These are phyloP conservation scores for Stictocephala bisonia DNA, from an alignment of 2,888 invertebrate species.

Conservation along the genomic window DNA sequence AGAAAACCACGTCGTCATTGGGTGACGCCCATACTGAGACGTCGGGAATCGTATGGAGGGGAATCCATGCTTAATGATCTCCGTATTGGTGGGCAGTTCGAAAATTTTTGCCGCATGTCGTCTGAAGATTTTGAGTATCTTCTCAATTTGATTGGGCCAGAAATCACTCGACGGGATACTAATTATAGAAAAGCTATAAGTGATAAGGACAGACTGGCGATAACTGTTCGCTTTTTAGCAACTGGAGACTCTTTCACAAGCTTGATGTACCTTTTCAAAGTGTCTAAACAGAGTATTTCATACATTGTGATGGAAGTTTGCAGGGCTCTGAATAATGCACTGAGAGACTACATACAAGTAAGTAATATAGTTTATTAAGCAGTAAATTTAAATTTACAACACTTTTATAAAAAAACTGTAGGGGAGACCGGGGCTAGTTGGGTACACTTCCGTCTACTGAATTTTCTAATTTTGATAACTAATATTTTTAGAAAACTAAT, in stretches of 20 bases:
- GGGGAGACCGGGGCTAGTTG: too few relatives aligned
- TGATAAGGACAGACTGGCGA: conserved; percentile 13
- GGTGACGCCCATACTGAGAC: conserved; percentile 20
- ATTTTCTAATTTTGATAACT: too few relatives aligned
- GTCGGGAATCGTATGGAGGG: conserved; percentile 9
- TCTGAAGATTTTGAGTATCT: not conserved
- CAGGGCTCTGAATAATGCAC: conserved; percentile 13
- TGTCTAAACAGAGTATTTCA: conserved; percentile 13
- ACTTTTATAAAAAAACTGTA: conserved; percentile 17
- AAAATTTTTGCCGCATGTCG: conserved; percentile 12
- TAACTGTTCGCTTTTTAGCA: conserved; percentile 9
- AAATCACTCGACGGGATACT: conserved; percentile 1
- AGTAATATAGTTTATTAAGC: conserved; percentile 4
- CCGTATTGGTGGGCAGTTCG: conserved; percentile 17
- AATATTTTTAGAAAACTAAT: too few relatives aligned
- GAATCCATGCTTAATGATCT: conserved; percentile 22
- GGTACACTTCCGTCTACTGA: too few relatives aligned
- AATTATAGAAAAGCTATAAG: conserved; percentile 9
- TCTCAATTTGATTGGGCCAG: not conserved
- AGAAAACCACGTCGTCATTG: conserved; percentile 20
- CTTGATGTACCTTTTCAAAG: conserved; percentile 13
- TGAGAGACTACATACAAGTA: conserved; percentile 13
- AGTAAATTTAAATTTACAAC: conserved; percentile 22
- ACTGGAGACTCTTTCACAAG: conserved; percentile 8
- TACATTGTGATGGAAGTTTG: conserved; percentile 13